phyloP scores from a whole-genome alignment of 1,140 invertebrate genomes.

The Drosophila gunungcola region DNA sequence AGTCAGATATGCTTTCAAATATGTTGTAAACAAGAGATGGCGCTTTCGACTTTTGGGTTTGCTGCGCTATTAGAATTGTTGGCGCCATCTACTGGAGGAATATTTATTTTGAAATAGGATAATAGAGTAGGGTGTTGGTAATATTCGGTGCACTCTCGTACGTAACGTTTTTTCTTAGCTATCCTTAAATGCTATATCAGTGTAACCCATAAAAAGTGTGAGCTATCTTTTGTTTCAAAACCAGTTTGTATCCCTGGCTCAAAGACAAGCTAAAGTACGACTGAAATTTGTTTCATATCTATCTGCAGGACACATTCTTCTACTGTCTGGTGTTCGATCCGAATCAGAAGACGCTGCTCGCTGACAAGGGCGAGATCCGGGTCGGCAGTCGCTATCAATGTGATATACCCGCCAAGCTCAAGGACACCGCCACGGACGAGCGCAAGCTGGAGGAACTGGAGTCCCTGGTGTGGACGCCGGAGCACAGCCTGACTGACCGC shows the following conservation, averaged over 20 bases:
- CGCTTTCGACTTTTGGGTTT: no score
- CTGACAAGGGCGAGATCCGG: slow-evolving; percentile 97
- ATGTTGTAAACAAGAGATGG: no score
- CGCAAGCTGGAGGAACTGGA: slow-evolving; percentile 93
- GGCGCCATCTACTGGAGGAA: no score
- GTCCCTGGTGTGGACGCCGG: slow-evolving; percentile 96
- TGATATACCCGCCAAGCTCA: slow-evolving; percentile 91
- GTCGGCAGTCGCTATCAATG: slow-evolving; percentile 98
- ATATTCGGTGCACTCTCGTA: no score
- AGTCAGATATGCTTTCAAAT: no score
- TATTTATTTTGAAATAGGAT: no score
- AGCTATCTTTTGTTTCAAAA: no score
- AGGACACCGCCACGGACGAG: slow-evolving; percentile 91
- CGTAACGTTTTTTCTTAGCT: no score
- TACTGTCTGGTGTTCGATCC: slow-evolving; percentile 99
- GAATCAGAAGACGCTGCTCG: slow-evolving; percentile 98
- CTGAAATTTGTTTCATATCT: slow-evolving; percentile 12
- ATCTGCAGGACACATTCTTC: slow-evolving; percentile 96
- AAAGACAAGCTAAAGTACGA: not conserved
- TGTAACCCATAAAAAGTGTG: no score
- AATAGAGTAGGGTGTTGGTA: no score
- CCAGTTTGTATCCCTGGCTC: not conserved
- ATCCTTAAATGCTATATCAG: no score
- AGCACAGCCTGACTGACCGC: slow-evolving; percentile 94
- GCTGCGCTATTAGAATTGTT: no score